Evolutionary conservation across 2,113 vertebrate genomes (phyloP).

Genomic region (Platycercus adscitus): DNA sequence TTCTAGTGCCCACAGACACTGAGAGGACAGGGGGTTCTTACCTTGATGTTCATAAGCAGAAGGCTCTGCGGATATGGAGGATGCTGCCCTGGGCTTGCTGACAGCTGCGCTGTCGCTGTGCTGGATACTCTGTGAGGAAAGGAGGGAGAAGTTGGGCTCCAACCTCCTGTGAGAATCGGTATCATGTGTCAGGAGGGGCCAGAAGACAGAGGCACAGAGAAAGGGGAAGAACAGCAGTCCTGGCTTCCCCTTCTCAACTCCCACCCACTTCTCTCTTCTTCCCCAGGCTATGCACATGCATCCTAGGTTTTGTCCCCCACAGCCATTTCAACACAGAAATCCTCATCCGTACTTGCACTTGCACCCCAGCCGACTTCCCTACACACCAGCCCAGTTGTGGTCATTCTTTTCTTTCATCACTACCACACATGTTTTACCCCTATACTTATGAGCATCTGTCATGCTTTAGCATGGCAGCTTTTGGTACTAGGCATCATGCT

Average conservation of each 20-base stretch:
- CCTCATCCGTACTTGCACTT: not conserved
- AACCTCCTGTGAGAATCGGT: not conserved
- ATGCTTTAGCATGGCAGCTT: not conserved
- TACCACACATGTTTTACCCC: not conserved
- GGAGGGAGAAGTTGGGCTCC: not conserved
- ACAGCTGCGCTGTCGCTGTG: not conserved
- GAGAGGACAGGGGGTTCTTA: not conserved
- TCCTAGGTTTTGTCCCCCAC: not conserved
- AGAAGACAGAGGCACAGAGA: not conserved
- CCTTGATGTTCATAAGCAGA: not conserved
- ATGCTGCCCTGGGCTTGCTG: not conserved
- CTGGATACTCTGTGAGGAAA: not conserved
- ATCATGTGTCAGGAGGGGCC: constrained; percentile 25
- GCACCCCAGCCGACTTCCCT: not conserved
- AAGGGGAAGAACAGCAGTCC: not conserved
- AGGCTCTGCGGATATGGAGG: not conserved
- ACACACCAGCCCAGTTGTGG: not conserved
- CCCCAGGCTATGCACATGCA: not conserved
- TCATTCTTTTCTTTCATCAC: not conserved
- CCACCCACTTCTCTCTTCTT: not conserved
- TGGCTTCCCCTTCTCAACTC: not conserved
- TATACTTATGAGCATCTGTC: not conserved
- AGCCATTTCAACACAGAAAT: not conserved
- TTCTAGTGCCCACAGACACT: not conserved
- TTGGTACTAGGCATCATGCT: not conserved